Evolutionary conservation across 2,797 vertebrate species (phyloP).

Genomic region (Etheostoma perlongum): DNA sequence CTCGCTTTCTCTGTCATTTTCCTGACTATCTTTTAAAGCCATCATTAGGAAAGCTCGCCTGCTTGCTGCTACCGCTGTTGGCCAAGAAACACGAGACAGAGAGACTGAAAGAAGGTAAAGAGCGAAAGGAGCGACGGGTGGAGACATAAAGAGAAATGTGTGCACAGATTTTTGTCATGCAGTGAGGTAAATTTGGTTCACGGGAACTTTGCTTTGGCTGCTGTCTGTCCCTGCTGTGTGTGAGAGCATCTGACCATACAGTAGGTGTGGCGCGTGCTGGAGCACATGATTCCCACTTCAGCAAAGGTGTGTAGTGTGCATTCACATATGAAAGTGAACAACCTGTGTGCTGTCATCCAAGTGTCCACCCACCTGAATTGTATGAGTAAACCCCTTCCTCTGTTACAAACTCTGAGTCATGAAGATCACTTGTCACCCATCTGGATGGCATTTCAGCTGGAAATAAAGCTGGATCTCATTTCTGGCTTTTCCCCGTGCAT

Average conservation of each 20-base stretch:
- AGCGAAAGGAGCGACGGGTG: conserved; percentile 39
- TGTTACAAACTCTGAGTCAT: conserved; percentile 7
- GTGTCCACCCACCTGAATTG: conserved; percentile 67
- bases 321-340: not conserved
- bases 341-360: conserved; percentile 41
- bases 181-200: conserved; percentile 39
- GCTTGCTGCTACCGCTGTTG: conserved; percentile 69
- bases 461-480: conserved; percentile 25
- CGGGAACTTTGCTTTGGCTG: conserved; percentile 18
- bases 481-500: conserved; percentile 12
- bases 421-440: conserved; percentile 25
- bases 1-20: conserved; percentile 74
- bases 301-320: not conserved
- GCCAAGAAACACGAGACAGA: conserved; percentile 67
- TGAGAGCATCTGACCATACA: conserved; percentile 1
- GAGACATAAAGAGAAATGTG: conserved; percentile 54
- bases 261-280: not conserved
- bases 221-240: conserved; percentile 10
- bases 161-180: conserved; percentile 42
- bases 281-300: conserved; percentile 6
- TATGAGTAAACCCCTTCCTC: conserved; percentile 35
- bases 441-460: conserved; percentile 26
- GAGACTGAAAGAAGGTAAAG: conserved; percentile 32
- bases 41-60: conserved; percentile 80
- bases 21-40: conserved; percentile 75